A percentile compares a stretch with the other conserved stretches of the same genome.
Evolutionary conservation across 2,888 invertebrate species (phyloP).

Genomic region (Autographa gamma): DNA sequence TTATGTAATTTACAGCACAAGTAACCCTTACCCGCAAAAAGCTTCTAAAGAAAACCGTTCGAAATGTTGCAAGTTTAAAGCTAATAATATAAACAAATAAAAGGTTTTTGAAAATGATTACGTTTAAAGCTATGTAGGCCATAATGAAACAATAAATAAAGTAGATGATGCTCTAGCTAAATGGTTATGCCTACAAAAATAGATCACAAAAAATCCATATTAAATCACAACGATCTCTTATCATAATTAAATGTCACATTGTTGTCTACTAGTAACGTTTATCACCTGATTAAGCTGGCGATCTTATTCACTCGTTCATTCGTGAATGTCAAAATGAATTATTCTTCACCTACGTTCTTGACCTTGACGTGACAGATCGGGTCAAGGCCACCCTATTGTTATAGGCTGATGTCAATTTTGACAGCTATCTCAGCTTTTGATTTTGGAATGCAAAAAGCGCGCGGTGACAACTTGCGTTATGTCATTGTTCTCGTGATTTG

Average conservation of each 20-base stretch:
- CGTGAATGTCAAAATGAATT: conserved; percentile 59
- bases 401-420: conserved; percentile 74
- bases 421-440: conserved; percentile 68
- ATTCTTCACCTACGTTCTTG: conserved; percentile 62
- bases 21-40: too few relatives aligned
- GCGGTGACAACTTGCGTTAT: conserved; percentile 36
- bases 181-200: background rate
- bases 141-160: too few relatives aligned
- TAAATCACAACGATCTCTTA: conserved; percentile 33
- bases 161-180: background rate
- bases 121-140: too few relatives aligned
- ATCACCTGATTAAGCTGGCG: conserved; percentile 43
- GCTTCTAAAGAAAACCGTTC: too few relatives aligned
- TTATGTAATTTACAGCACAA: too few relatives aligned
- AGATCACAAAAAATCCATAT: conserved; percentile 11
- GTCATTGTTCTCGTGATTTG: conserved; percentile 41
- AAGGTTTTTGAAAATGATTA: too few relatives aligned
- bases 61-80: too few relatives aligned
- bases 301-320: conserved; percentile 56
- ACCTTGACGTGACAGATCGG: conserved; percentile 71
- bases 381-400: conserved; percentile 73
- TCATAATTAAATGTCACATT: conserved; percentile 57
- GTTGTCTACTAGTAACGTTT: conserved; percentile 37
- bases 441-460: conserved; percentile 57
- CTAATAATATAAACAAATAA: too few relatives aligned